Base-by-base conservation (phyloP, 2,888 invertebrate species). In the Morpho deidamia region DNA sequence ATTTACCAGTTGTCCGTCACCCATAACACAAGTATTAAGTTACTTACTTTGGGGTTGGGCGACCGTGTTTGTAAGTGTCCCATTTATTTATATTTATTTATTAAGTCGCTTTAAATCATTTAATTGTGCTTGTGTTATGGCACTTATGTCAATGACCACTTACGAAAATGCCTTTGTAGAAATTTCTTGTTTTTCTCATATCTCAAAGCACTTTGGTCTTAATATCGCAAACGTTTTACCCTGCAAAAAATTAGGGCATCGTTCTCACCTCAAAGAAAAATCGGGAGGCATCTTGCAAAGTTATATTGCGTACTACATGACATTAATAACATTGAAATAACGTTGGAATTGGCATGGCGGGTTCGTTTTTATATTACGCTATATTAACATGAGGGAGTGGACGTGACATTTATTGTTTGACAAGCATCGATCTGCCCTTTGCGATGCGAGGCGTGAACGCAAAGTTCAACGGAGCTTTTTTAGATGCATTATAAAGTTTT, bases 381-480 rank as follows among this genome's bases (percentile, higher is more conserved):
- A 62, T 69, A 80, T 80, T 80, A 81, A 69, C 78, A 78, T 83
- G 74, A 83, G 87, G 88, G 88, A 85, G 81, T 88, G 88, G 86
- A 88, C 88, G 85, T 88, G 88, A 86, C 88, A 88, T 89, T 89
- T 87, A 88, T 89, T 88, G 88, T 89, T 86, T 88, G 88, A 87
- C 87, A 84, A 83, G 78, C 83, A 89, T 89, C 88, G 88, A 88
- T 88, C 87, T 88, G 87, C 78, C 84, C 84, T 87, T 87, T 88
- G 82, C 77, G 79, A 81, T 80, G 76, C 83, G 78, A 83, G 76
- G 83, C 84, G 85, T 81, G 81, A 85, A 81, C 68, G 74, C 66
- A 54, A 59, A 62, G 61, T 60, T 61, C 59, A 58, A 48, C 44
- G 51, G 57, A 51, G 66, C 71, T 72, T 58, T 53, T 45, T 10